Conservation (phyloP, 2,113 vertebrate genomes). For the Amphiprion percula region DNA sequence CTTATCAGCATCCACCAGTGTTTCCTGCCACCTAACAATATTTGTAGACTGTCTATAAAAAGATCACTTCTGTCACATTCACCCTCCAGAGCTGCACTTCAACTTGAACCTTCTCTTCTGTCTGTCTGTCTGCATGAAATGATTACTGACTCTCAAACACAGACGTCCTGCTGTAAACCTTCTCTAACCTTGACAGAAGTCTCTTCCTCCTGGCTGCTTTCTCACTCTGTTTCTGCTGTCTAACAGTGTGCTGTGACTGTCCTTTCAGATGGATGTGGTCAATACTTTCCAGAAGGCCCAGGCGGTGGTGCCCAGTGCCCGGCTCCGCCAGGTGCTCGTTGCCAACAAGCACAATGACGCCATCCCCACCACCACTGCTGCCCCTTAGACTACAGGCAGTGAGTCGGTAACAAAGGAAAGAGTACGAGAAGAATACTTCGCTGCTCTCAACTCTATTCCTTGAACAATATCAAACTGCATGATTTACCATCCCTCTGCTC, state of each 20-base stretch:
- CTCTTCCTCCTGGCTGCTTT: slow-evolving; percentile 50
- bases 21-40: too few relatives aligned
- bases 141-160: neutral
- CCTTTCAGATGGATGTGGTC: slow-evolving; percentile 99
- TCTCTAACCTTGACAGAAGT: slow-evolving; percentile 29
- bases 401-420: slow-evolving; percentile 88
- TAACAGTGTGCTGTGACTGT: slow-evolving; percentile 86
- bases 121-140: neutral
- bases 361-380: slow-evolving; percentile 87
- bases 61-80: too few relatives aligned
- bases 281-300: slow-evolving; percentile 99
- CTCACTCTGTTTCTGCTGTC: slow-evolving; percentile 55
- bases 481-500: neutral
- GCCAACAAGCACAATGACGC: slow-evolving; percentile 97
- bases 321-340: slow-evolving; percentile 97
- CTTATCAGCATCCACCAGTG: too few relatives aligned
- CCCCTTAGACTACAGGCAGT: slow-evolving; percentile 96
- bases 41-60: too few relatives aligned
- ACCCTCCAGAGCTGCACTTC: neutral
- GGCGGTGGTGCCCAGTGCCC: slow-evolving; percentile 93
- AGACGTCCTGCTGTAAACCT: neutral
- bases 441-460: slow-evolving; percentile 63
- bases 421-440: slow-evolving; percentile 87
- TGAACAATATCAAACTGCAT: slow-evolving; percentile 1
- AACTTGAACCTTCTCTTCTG: neutral